Percentiles rank a stretch among this genome's conserved stretches.
phyloP scores from a whole-genome alignment of 2,888 invertebrate species.

The Entomobrya multifasciata region DNA sequence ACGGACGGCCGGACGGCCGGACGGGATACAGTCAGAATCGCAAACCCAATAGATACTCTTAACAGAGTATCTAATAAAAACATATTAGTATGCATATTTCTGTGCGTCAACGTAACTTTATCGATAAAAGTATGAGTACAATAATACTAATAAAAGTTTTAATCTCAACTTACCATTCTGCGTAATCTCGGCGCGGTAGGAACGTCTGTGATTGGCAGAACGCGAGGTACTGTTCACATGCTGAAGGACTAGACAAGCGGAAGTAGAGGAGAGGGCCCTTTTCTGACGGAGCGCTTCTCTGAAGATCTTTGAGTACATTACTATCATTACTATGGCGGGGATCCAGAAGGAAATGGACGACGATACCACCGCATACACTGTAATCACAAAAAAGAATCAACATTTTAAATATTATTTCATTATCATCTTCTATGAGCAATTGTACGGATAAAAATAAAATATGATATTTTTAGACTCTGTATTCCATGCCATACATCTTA shows the following conservation, averaged over 20 bases:
- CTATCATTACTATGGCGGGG: constrained; percentile 95
- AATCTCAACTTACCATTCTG: constrained; percentile 78
- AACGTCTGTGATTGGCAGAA: constrained; percentile 78
- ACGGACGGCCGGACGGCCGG: too few relatives aligned
- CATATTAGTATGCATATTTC: too few relatives aligned
- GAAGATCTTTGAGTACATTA: constrained; percentile 94
- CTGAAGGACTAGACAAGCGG: constrained; percentile 80
- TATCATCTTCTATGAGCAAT: too few relatives aligned
- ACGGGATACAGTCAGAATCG: too few relatives aligned
- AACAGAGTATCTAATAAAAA: too few relatives aligned
- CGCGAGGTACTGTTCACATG: constrained; percentile 79
- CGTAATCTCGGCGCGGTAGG: constrained; percentile 79
- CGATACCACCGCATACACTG: constrained; percentile 91
- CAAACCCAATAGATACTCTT: too few relatives aligned
- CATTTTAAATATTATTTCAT: too few relatives aligned
- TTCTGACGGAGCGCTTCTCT: constrained; percentile 94
- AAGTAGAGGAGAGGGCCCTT: constrained; percentile 82
- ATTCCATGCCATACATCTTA: too few relatives aligned
- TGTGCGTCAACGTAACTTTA: too few relatives aligned
- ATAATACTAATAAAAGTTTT: not conserved
- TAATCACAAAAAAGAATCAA: constrained; percentile 43
- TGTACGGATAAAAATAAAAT: too few relatives aligned
- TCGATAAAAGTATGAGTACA: too few relatives aligned
- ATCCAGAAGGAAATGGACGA: constrained; percentile 98
- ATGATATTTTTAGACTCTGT: too few relatives aligned